Evolutionary conservation across 1,140 invertebrate species (phyloP).

Genomic region (Diorhabda sublineata): DNA sequence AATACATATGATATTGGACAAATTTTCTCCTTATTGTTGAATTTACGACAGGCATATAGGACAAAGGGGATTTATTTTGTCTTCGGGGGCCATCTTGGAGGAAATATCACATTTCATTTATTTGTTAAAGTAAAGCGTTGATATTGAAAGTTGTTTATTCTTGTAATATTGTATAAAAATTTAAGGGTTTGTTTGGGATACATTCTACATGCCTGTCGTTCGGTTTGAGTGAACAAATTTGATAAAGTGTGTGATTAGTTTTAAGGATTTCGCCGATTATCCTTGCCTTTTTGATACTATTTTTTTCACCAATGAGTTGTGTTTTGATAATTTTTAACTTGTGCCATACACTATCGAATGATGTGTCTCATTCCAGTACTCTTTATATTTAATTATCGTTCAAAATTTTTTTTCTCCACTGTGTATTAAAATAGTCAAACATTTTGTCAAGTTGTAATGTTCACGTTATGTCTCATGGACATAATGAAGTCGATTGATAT

Average conservation of each 20-base stretch:
- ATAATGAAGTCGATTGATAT: constrained; percentile 43
- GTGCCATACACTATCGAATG: constrained; percentile 39
- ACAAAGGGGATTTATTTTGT: constrained; percentile 22
- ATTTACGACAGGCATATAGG: constrained; percentile 37
- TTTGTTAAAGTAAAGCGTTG: constrained; percentile 31
- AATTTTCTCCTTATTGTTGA: constrained; percentile 44
- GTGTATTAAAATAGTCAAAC: constrained; percentile 38
- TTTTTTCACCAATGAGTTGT: constrained; percentile 29
- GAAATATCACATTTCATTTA: constrained; percentile 21
- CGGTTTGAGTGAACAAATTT: constrained; percentile 40
- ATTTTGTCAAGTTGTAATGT: constrained; percentile 45
- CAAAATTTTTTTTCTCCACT: constrained; percentile 5
- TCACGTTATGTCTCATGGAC: constrained; percentile 46
- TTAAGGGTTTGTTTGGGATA: constrained; percentile 35
- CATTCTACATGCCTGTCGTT: constrained; percentile 35
- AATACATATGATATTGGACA: constrained; percentile 36
- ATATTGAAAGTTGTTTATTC: constrained; percentile 41
- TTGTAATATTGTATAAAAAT: constrained; percentile 38
- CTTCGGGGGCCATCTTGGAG: constrained; percentile 31
- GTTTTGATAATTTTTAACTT: constrained; percentile 29
- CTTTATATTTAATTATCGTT: constrained; percentile 5
- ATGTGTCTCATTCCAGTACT: constrained; percentile 22
- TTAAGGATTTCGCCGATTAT: constrained; percentile 36
- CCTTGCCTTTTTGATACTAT: constrained; percentile 36
- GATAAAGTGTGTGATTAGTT: constrained; percentile 45